Base-by-base conservation (phyloP, 2,113 vertebrate species). In the Caretta caretta region DNA sequence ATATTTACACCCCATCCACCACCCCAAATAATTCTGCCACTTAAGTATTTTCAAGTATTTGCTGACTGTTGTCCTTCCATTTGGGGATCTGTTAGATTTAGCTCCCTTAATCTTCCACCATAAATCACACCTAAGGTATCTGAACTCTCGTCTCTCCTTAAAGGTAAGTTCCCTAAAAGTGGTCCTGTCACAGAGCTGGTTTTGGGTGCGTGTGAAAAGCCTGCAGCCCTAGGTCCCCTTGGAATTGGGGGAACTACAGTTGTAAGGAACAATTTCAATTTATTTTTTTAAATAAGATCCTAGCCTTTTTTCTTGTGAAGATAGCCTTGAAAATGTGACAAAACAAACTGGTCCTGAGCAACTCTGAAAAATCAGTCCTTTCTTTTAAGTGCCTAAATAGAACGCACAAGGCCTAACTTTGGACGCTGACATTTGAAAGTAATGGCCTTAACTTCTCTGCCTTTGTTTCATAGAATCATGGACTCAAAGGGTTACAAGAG, bases 11-110 rank as follows among this genome's bases (percentile, higher is more conserved):
- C 54, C 69, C 84, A 72, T 38, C 72, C 87, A 69, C 48, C 8
- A 46, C 57, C 31, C n/a, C 86, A 90, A 86, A 93, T 65, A 94
- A 84, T 96, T 93, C 91, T 29, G 12, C 2, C 11, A 85, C 59
- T 24, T 85, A 76, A 17, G 5, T 80, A 87, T 93, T 93, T 82
- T 83, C 29, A 42, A 16, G 42, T 89, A 78, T 46, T 92, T 90
- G 83, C 78, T 89, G 76, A 42, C n/a, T n/a, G 3, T 20, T 86
- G n/a, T 46, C 38, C 91, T 95, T 83, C 12, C 57, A 51, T 65
- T 81, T 79, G 51, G 87, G 27, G 35, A 88, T 88, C 10, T 7
- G 19, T 69, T 90, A 84, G 31, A 86, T 90, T 91, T 83, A 79
- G n/a, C 17, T 83, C 27, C n/a, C n/a, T 59, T 57, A 83, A 80